phyloP scores from a whole-genome alignment of 2,797 vertebrate genomes.

The Rousettus madagascariensis region DNA sequence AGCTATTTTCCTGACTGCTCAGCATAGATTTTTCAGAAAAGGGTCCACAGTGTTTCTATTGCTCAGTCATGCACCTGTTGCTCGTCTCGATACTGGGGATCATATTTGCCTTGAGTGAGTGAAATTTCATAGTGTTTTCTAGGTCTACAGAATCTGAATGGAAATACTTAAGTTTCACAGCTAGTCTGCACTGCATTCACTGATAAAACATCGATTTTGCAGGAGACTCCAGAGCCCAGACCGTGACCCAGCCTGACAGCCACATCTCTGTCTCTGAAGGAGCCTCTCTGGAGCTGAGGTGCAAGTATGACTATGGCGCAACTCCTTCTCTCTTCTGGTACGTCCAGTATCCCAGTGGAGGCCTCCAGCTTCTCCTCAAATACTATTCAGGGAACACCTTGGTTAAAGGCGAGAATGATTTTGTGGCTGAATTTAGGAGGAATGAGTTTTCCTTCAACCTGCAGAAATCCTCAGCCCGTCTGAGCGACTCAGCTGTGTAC shows the following conservation, averaged over 20 bases:
- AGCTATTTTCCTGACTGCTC: not conserved
- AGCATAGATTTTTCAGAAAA: not conserved
- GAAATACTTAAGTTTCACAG: not conserved
- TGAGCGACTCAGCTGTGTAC: too few species aligned
- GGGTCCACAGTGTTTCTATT: accelerated
- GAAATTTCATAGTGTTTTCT: not conserved
- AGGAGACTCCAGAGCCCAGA: not conserved
- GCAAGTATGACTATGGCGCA: not conserved
- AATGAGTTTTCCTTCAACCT: constrained; percentile 25
- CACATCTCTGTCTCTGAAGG: not conserved
- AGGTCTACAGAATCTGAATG: not conserved
- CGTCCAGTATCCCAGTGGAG: not conserved
- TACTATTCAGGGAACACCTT: not conserved
- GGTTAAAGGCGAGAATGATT: not conserved
- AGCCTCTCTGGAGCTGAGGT: not conserved
- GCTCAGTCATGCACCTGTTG: not conserved
- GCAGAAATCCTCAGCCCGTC: not conserved
- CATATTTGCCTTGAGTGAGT: constrained; percentile 16
- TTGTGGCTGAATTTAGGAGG: constrained; percentile 41
- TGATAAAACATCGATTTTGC: not conserved
- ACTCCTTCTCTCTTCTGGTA: not conserved
- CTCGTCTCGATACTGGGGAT: not conserved
- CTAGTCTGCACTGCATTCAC: not conserved
- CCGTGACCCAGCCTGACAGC: not conserved
- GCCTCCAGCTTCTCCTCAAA: constrained; percentile 22